Base-by-base conservation (phyloP, 2,888 invertebrate species). In the Eubasilissa splendida region DNA sequence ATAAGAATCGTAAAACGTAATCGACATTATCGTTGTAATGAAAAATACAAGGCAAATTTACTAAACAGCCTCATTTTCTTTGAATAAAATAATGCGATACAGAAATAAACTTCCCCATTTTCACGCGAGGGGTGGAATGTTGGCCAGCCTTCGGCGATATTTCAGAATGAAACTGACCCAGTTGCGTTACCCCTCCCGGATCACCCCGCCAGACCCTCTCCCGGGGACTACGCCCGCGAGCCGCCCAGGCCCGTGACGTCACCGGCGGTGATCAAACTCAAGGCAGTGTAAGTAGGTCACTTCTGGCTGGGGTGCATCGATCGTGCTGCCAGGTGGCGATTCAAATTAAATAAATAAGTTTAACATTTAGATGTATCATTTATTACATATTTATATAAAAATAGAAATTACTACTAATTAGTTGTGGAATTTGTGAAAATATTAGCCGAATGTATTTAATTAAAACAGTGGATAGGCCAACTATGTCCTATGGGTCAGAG, bases 241-340 rank as follows among this genome's bases (percentile, higher is more conserved):
- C 53, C 75, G 70, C 75, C 81, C 80, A 76, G 82, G 84, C 83
- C 84, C 85, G 87, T 88, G 88, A 89, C 88, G 88, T 89, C 83
- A 83, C 66, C 59, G 42, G 14, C 59, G 73, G 79, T 52, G 63
- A 56, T 70, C 22, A 52, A 22, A 70, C 56, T 22, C 58, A 12
- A 66, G 68, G 52, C 14, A 50, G 42, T 42, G 66, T 42, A 68
- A 73, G 31, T 73, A 53, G 82, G 82, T 82, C 82, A 82, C 80
- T 76, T 82, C 80, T 80, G 79, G 78, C 80, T 80, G 80, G 78
- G 82, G 77, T 82, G 82, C 82, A 82, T 53, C 65, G 68, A 42
- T 60, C 33, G 52, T 73, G 78, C 60, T 78, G 78, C 73, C 78
- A 78, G 60, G 63, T 42, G 8, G 52, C 12, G 1, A 52, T 31